Conservation (phyloP, 2,113 vertebrate species). For the Trematocara unimaculatum region DNA sequence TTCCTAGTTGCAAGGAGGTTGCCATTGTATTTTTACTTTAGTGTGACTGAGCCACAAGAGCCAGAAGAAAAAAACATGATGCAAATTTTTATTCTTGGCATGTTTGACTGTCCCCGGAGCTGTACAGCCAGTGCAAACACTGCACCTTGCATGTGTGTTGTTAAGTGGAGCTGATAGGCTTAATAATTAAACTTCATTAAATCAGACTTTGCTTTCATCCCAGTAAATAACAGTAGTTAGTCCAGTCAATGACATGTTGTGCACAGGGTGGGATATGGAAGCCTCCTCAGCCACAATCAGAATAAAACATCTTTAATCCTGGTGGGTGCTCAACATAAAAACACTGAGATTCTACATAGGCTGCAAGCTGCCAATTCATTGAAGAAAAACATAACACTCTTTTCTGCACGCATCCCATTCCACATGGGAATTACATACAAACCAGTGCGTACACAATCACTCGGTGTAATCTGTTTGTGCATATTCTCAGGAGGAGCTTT, state of each 20-base stretch:
- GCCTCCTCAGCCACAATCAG: neutral
- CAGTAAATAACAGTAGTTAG: neutral
- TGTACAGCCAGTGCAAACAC: neutral
- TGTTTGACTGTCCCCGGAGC: neutral
- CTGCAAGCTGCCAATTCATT: neutral
- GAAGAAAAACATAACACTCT: neutral
- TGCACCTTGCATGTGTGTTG: neutral
- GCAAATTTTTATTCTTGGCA: neutral
- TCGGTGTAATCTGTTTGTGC: conserved; percentile 18
- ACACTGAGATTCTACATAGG: neutral
- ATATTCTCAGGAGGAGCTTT: conserved; percentile 18
- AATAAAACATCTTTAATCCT: neutral
- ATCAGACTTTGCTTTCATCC: neutral
- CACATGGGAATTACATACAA: neutral
- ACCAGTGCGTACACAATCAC: neutral
- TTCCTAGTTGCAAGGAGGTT: neutral
- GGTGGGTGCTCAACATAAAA: neutral
- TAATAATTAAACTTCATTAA: neutral
- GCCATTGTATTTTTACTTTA: neutral
- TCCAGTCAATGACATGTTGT: neutral
- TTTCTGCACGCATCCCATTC: neutral
- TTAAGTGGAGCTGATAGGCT: neutral
- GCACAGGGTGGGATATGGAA: neutral
- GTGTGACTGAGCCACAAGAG: neutral
- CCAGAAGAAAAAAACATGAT: neutral